These are phyloP conservation scores for Onychomys arenicola DNA, from an alignment of 2,797 vertebrate genomes.

Conservation along the genomic window DNA sequence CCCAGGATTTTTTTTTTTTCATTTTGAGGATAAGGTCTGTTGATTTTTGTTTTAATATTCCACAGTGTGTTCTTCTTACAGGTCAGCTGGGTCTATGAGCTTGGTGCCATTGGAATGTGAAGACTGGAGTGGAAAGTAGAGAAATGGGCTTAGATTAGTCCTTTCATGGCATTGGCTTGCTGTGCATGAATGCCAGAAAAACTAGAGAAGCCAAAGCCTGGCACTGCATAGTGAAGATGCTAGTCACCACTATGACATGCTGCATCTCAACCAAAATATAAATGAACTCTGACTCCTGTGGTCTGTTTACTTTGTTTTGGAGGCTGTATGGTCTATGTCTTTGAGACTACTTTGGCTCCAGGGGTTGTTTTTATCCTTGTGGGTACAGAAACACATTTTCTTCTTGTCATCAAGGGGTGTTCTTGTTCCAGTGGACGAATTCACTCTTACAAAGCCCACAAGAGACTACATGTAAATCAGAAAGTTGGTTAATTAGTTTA, in stretches of 20 bases:
- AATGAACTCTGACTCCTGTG: conserved; percentile 11
- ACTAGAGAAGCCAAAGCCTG: neutral
- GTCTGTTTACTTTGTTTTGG: conserved; percentile 4
- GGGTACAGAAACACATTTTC: conserved; percentile 54
- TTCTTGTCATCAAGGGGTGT: conserved; percentile 56
- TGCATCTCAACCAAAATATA: conserved; percentile 40
- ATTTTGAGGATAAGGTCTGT: conserved; percentile 43
- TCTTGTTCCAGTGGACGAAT: conserved; percentile 68
- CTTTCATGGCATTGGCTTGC: neutral
- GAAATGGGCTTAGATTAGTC: neutral
- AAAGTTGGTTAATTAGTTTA: conserved; percentile 75
- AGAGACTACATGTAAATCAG: conserved; percentile 72
- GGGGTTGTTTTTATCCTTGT: conserved; percentile 54
- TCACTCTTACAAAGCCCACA: conserved; percentile 56
- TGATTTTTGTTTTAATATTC: conserved; percentile 33
- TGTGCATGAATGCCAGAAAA: neutral
- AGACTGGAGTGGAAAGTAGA: neutral
- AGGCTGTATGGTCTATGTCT: conserved; percentile 37
- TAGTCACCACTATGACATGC: neutral
- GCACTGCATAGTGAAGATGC: neutral
- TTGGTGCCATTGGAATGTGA: neutral
- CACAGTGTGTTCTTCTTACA: conserved; percentile 14
- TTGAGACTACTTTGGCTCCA: conserved; percentile 46
- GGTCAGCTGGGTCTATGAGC: neutral
- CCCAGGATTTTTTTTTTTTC: conserved; percentile 58